phyloP scores from a whole-genome alignment of 2,888 invertebrate genomes.

The Eledona agricola region DNA sequence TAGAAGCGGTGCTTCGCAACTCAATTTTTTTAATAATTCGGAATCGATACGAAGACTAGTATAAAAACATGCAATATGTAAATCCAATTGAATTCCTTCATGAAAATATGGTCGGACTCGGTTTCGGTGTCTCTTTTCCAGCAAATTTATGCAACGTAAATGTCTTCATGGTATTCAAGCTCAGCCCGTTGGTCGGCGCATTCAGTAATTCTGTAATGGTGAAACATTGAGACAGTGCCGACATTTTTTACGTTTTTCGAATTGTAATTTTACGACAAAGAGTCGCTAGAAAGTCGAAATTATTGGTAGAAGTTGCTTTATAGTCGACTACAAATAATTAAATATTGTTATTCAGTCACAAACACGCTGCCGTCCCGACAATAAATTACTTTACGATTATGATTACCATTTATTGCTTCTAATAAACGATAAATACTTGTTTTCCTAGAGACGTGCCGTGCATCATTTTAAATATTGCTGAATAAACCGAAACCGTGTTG shows the following conservation, averaged over 20 bases:
- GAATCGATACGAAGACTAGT: not conserved
- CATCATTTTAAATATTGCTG: conserved; percentile 5
- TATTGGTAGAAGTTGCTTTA: conserved; percentile 14
- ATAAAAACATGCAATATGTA: conserved; percentile 17
- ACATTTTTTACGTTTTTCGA: too few species aligned
- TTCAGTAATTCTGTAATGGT: conserved; percentile 2
- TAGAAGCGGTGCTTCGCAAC: conserved; percentile 11
- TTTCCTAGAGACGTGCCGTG: conserved; percentile 3
- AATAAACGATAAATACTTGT: conserved; percentile 3
- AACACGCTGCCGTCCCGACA: not conserved
- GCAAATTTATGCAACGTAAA: too few species aligned
- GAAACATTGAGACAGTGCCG: too few species aligned
- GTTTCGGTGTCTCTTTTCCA: conserved; percentile 1
- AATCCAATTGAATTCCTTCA: conserved; percentile 8
- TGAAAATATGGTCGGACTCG: conserved; percentile 4
- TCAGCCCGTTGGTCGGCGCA: too few species aligned
- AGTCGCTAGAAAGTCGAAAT: conserved; percentile 8
- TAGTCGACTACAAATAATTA: conserved; percentile 9
- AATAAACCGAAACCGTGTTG: too few species aligned
- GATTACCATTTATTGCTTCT: conserved; percentile 22
- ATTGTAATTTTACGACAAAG: not conserved
- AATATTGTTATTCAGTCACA: conserved; percentile 11
- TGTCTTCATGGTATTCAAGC: too few species aligned
- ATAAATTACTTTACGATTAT: conserved; percentile 19
- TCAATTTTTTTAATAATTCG: conserved; percentile 14